A percentile compares a stretch with the other conserved stretches of the same genome.
Conservation (phyloP, 2,797 vertebrate genomes). For the Artibeus lituratus region DNA sequence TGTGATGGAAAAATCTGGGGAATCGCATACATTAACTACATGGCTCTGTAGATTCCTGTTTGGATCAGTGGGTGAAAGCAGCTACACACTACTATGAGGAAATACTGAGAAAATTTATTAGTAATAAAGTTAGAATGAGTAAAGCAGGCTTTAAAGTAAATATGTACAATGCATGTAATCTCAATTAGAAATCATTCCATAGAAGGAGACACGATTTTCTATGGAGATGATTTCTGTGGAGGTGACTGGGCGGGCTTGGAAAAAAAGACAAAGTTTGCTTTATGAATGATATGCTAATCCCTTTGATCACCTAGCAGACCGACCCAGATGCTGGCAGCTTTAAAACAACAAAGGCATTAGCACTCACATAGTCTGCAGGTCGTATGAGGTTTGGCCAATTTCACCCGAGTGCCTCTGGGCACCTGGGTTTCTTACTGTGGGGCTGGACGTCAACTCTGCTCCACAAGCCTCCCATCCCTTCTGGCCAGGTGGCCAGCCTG, state of each 20-base stretch:
- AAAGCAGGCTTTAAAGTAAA: background rate
- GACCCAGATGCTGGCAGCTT: background rate
- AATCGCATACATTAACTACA: background rate
- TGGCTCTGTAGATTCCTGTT: background rate
- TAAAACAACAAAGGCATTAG: background rate
- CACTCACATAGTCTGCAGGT: background rate
- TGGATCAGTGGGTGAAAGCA: background rate
- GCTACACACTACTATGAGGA: background rate
- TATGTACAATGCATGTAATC: background rate
- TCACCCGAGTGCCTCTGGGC: background rate
- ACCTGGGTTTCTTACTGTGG: background rate
- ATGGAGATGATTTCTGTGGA: background rate
- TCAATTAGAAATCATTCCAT: background rate
- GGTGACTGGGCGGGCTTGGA: background rate
- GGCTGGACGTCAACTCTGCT: rapidly evolving
- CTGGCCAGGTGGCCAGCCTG: background rate
- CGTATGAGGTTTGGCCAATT: background rate
- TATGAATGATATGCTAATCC: background rate
- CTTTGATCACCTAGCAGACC: background rate
- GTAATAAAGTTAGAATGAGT: background rate
- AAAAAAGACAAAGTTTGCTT: background rate
- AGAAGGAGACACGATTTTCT: too few species aligned
- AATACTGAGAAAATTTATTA: background rate
- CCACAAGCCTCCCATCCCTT: background rate
- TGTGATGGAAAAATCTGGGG: background rate